Evolutionary conservation across 2,888 invertebrate genomes (phyloP).

Genomic region (Diaprepes abbreviatus): DNA sequence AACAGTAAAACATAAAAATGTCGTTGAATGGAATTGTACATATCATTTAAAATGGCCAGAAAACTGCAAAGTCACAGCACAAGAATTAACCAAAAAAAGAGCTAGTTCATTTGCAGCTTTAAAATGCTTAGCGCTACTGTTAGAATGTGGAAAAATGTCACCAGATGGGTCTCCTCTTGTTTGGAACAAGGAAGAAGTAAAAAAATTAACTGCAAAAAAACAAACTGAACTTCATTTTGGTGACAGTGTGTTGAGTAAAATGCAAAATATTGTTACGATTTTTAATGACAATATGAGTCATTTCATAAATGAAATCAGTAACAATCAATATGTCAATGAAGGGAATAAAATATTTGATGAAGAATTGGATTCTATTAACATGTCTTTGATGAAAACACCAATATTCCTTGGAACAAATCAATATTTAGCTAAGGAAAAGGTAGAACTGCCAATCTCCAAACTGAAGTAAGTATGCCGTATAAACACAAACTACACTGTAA

Average conservation of each 20-base stretch:
- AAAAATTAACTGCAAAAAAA: constrained; percentile 22
- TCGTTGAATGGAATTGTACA: constrained; percentile 72
- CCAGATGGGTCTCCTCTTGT: constrained; percentile 69
- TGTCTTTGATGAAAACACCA: constrained; percentile 41
- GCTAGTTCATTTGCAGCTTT: constrained; percentile 72
- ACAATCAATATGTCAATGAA: too few species aligned
- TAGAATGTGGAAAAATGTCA: constrained; percentile 68
- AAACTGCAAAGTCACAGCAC: constrained; percentile 70
- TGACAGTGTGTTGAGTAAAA: constrained; percentile 61
- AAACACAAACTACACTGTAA: too few species aligned
- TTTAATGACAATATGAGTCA: constrained; percentile 55
- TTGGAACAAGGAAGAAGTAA: constrained; percentile 37
- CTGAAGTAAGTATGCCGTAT: constrained; percentile 15
- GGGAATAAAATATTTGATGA: background rate
- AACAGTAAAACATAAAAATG: constrained; percentile 34
- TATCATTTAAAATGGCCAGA: constrained; percentile 74
- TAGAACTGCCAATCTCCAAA: constrained; percentile 64
- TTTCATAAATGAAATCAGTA: constrained; percentile 47
- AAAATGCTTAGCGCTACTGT: constrained; percentile 72
- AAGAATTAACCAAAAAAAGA: constrained; percentile 70
- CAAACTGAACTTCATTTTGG: constrained; percentile 42
- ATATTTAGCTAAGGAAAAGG: constrained; percentile 60
- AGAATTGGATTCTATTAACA: constrained; percentile 29
- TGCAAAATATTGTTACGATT: constrained; percentile 65
- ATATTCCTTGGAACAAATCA: constrained; percentile 50